Evolutionary conservation across 1,140 invertebrate species (phyloP), one percentile per base, ranked within the genome.

Genomic region (Geopemphigus sp.): DNA sequence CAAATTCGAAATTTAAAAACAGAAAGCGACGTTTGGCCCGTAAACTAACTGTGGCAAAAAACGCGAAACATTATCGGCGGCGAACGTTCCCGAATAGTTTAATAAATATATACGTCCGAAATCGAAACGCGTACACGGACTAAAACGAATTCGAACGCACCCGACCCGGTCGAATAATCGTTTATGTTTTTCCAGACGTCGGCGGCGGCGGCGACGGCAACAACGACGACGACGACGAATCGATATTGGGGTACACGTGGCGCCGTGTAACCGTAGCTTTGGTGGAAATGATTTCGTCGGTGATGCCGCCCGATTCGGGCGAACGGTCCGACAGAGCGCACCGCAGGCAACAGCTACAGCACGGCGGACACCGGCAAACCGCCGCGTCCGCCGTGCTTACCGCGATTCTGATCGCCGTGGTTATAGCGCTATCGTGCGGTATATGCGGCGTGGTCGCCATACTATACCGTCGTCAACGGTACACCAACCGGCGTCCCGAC

Each of bases 361-460:
- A n/a, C n/a, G n/a, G n/a, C 22, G 17, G 4, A 5, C 66, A 19
- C 24, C 26, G 47, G 45, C 22, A 26, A 1, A 22, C 68, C 68
- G 47, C 68, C 68, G 24, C 68, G 17, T 70, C 68, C 8, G 47
- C 17, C 47, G 47, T 39, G 0, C 68, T 70, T 0, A 70, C 68
- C 15, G 68, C 47, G 15, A 24, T 53, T 0, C 47, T 70, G 24
- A 24, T 70, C 6, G 47, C 47, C 47, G 68, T 72, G 17, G 68
- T 72, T 24, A 17, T 15, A 4, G 68, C 68, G 26, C 24, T 72
- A 24, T 72, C 68, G 3, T 72, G 68, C 50, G 47, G 68, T 24
- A 72, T 72, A 8, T 72, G 47, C 26, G 68, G 24, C 17, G 68
- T 54, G 50, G 47, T 72, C 1, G 47, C 68, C 1, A 12, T 72